Evolutionary conservation across 2,797 vertebrate species (phyloP), one percentile per base, ranked within the genome.

Genomic region (Sebastes vulpes): DNA sequence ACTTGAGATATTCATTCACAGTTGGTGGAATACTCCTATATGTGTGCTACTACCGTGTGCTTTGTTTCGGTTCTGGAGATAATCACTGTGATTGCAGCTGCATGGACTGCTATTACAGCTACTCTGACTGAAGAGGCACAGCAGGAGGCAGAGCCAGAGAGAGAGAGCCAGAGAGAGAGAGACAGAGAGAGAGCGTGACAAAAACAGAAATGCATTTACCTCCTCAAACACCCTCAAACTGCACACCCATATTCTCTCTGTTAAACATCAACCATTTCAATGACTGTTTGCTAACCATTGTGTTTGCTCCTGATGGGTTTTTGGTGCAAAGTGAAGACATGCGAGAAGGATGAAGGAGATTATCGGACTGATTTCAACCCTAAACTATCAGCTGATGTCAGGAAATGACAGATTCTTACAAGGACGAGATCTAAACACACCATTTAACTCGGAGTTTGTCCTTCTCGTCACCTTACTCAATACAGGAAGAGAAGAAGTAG

Each of bases 101-200:
- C 46, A 48, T 3, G 12, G 42, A 16, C 1, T 21, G 57, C 10
- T 10, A 53, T 64, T 60, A 77, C 52, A 48, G 38, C 57, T 57
- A 28, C 66, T 77, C 66, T 57, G 59, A 75, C 25, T 72, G 35
- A 83, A 64, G 68, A 67, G 60, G 61, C 64, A 28, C 64, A 67
- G 75, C 53, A n/a, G 0, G 67, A 78, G 54, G 61, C 32, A 48
- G 65, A 61, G 50, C 6, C 65, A 25, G 31, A 67, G 52, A 12
- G 23, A 29, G 23, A 25, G 32, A 67, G 50, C 9, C 16, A 32
- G 20, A 25, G 31, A 70, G 42, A 11, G 16, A 28, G 21, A 25
- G 31, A 32, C 18, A 26, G 12, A 48, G 14, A 46, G n/a, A 29
- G 20, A 28, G 64, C 50, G 4, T 1, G 16, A 64, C 20, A 35